Conservation (phyloP, 2,113 vertebrate genomes). For the Pseudorhombus dupliciocellatus region DNA sequence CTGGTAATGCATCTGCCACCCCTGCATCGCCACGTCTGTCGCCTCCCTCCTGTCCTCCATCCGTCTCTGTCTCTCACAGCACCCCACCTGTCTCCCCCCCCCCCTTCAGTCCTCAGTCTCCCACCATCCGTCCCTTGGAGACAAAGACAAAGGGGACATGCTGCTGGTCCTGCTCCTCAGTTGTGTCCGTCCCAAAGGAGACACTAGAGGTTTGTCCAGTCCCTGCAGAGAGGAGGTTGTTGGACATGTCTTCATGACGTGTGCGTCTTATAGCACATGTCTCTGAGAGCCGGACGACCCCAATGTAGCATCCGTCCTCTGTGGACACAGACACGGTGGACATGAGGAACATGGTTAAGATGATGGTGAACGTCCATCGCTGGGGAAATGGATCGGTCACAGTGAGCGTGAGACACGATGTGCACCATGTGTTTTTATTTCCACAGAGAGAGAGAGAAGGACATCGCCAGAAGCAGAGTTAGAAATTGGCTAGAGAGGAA, state of each 20-base stretch:
- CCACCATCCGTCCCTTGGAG: slow-evolving; percentile 36
- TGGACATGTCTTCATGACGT: too few relatives aligned
- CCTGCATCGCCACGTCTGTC: slow-evolving; percentile 70
- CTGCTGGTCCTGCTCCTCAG: too few relatives aligned
- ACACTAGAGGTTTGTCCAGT: too few relatives aligned
- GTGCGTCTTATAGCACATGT: not conserved
- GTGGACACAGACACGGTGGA: slow-evolving; percentile 2
- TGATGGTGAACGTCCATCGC: not conserved
- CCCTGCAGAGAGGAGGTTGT: not conserved
- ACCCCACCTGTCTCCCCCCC: slow-evolving; percentile 32
- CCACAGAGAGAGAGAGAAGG: slow-evolving; percentile 25
- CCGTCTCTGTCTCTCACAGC: slow-evolving; percentile 58
- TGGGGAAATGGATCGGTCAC: not conserved
- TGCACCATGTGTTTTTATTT: slow-evolving; percentile 35
- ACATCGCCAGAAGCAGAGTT: slow-evolving; percentile 70
- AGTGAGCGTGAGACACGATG: slow-evolving; percentile 43
- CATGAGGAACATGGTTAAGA: not conserved
- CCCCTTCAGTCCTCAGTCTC: slow-evolving; percentile 21
- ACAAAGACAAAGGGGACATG: slow-evolving; percentile 60
- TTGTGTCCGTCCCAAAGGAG: too few relatives aligned
- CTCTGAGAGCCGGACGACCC: not conserved
- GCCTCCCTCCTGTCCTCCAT: slow-evolving; percentile 62
- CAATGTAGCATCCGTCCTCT: too few relatives aligned
- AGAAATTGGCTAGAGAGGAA: slow-evolving; percentile 66
- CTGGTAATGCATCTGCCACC: slow-evolving; percentile 79